phyloP scores from a whole-genome alignment of 2,888 invertebrate species.

The Latheticus oryzae region DNA sequence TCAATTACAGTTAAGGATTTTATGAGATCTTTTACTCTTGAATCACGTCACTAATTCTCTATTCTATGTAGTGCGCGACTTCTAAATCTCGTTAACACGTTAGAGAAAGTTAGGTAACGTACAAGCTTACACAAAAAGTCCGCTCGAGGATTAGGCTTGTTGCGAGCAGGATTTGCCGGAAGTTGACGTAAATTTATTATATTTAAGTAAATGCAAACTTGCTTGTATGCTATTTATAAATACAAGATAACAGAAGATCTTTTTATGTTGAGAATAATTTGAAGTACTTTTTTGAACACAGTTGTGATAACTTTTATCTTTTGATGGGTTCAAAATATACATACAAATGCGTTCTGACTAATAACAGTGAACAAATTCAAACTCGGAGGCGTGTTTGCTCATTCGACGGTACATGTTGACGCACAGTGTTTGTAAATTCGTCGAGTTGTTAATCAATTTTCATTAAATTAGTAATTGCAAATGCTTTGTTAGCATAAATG shows the following conservation, averaged over 20 bases:
- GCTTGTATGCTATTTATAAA: no score
- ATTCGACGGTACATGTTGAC: constrained; percentile 4
- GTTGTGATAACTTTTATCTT: no score
- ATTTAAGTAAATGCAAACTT: no score
- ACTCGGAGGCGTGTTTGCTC: constrained; percentile 5
- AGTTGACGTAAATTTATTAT: no score
- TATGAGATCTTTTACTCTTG: constrained; percentile 7
- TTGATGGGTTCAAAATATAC: constrained; percentile 18
- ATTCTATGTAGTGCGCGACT: constrained; percentile 17
- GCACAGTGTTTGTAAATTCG: no score
- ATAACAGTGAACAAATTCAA: constrained; percentile 8
- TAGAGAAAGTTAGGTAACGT: constrained; percentile 9
- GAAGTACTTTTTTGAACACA: no score
- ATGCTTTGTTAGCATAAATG: no score
- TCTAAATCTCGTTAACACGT: constrained; percentile 19
- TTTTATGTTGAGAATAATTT: no score
- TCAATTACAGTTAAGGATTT: constrained; percentile 13
- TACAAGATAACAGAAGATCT: no score
- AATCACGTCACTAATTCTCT: constrained; percentile 13
- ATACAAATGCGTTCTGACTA: constrained; percentile 28
- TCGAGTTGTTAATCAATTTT: constrained; percentile 2
- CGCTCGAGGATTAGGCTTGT: no score
- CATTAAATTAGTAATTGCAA: constrained; percentile 4
- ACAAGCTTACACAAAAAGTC: neutral
- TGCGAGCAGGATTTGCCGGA: no score